These are phyloP conservation scores for Meteorus cinctellus DNA, from an alignment of 2,888 invertebrate species.

Conservation along the genomic window DNA sequence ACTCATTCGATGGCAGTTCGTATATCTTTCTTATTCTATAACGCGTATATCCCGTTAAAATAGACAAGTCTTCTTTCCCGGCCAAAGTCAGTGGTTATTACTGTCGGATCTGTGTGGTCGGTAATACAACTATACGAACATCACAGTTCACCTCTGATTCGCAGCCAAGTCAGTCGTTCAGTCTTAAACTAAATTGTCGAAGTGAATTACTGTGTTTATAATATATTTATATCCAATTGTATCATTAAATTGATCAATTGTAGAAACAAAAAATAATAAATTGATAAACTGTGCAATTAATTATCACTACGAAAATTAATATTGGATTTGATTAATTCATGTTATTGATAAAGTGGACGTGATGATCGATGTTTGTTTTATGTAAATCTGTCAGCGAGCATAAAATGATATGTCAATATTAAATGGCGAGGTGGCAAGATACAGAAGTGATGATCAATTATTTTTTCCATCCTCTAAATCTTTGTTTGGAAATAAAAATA, in stretches of 20 bases:
- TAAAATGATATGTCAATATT: background rate
- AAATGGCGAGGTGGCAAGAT: background rate
- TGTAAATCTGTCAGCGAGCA: background rate
- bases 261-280: background rate
- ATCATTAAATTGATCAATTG: background rate
- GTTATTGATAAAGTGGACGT: background rate
- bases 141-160: constrained; percentile 63
- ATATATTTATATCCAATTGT: background rate
- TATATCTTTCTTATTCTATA: constrained; percentile 25
- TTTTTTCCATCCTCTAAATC: too few relatives aligned
- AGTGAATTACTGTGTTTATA: too few relatives aligned
- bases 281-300: background rate
- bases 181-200: background rate
- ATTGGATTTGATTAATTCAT: background rate
- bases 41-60: constrained; percentile 63
- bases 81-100: constrained; percentile 67
- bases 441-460: too few relatives aligned
- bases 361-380: background rate
- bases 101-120: constrained; percentile 56
- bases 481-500: background rate
- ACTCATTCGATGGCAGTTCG: constrained; percentile 50
- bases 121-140: constrained; percentile 18
- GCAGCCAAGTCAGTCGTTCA: constrained; percentile 58
- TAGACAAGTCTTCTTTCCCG: constrained; percentile 68
- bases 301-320: background rate